Evolutionary conservation across 2,888 invertebrate genomes (phyloP), one percentile per base, ranked within the genome.

Genomic region (Elaeidobius kamerunicus): DNA sequence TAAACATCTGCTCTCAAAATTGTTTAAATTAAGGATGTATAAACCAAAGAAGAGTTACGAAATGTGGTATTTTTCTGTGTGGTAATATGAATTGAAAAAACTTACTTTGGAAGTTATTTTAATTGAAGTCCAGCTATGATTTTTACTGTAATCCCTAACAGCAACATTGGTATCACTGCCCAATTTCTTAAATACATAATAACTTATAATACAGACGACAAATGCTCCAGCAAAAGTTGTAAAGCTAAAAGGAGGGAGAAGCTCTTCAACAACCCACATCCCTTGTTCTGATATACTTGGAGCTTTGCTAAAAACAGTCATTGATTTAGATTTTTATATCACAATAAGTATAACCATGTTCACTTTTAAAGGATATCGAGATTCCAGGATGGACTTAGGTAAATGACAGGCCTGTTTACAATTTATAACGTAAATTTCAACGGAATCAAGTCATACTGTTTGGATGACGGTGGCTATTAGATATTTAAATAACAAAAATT

Each of bases 71-170:
- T n/a, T n/a, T n/a, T n/a, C n/a, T n/a, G n/a, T n/a, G n/a, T n/a
- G n/a, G n/a, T n/a, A n/a, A n/a, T n/a, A n/a, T n/a, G n/a, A n/a
- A n/a, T n/a, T n/a, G n/a, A n/a, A 3, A 18, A n/a, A 11, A 47
- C 53, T 58, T 67, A 78, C 78, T 69, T 73, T 75, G 1, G 75
- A 70, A 40, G 72, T 69, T 38, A 72, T 67, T 57, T 69, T 72
- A 43, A 78, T 75, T 9, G 73, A 63, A 52, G 70, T 75, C 80
- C 80, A 80, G 63, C 72, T 79, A 62, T 80, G 80, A 54, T 73
- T 72, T 60, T 77, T 78, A 1, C 73, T 72, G 32, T 72, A 70
- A 63, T 77, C 78, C 63, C 77, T 69, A 28, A 79, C 72, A 15
- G 75, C 73, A 52, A 79, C 75, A 60, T 72, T 74, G 19, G 69